These are phyloP conservation scores for Melanargia galathea DNA, from an alignment of 2,888 invertebrate species.

Conservation along the genomic window DNA sequence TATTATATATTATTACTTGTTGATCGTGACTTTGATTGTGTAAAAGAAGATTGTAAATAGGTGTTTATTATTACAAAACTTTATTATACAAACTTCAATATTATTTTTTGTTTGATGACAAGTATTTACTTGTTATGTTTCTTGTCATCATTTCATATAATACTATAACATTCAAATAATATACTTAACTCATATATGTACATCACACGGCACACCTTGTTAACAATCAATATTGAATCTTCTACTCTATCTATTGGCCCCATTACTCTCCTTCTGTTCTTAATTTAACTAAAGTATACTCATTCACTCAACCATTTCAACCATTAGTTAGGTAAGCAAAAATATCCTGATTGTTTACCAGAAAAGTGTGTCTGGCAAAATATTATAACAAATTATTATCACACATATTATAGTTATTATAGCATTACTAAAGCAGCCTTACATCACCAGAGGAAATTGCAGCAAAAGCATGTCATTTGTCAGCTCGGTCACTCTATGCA, in stretches of 20 bases:
- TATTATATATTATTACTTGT: not conserved
- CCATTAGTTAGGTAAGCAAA: too few species aligned
- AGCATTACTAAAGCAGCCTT: not conserved
- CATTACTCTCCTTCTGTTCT: too few species aligned
- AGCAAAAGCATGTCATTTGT: constrained; percentile 26
- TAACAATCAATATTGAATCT: too few species aligned
- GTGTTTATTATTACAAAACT: too few species aligned
- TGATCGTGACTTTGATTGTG: not conserved
- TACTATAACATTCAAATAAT: too few species aligned
- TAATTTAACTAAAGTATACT: too few species aligned
- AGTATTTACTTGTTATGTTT: not conserved
- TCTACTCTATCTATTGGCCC: too few species aligned
- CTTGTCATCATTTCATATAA: too few species aligned
- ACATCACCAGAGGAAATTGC: constrained; percentile 13
- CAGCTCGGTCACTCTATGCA: constrained; percentile 22
- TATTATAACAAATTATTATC: not conserved
- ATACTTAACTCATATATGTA: not conserved
- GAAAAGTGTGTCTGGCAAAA: not conserved
- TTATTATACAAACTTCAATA: too few species aligned
- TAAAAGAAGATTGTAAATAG: not conserved
- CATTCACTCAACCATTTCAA: too few species aligned
- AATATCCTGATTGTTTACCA: not conserved
- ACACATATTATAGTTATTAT: not conserved
- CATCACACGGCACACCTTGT: too few species aligned
- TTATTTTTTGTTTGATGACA: not conserved